A percentile compares a stretch with the other conserved stretches of the same genome.
These are phyloP conservation scores for Lingula anatina DNA, from an alignment of 2,888 invertebrate genomes.

Conservation along the genomic window DNA sequence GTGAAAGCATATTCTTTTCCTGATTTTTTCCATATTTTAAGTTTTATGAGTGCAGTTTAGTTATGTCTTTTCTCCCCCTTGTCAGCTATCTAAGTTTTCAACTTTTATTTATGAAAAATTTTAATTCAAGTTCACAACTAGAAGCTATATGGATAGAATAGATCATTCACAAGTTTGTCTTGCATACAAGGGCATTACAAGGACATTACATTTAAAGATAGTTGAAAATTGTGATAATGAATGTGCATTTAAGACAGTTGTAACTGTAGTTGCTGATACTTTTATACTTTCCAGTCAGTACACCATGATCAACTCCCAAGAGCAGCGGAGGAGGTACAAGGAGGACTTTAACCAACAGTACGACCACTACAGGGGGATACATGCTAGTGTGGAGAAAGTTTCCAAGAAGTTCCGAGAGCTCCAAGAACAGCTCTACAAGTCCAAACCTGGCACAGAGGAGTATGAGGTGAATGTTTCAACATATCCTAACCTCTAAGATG, in stretches of 20 bases:
- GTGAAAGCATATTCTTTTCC: too few relatives aligned
- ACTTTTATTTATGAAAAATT: neutral
- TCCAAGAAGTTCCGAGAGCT: slow-evolving; percentile 74
- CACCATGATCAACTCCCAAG: slow-evolving; percentile 34
- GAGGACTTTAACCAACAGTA: slow-evolving; percentile 85
- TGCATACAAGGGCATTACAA: too few relatives aligned
- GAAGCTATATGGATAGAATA: too few relatives aligned
- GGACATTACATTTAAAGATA: too few relatives aligned
- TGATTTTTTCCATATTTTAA: too few relatives aligned
- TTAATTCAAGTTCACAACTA: neutral
- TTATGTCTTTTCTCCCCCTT: too few relatives aligned
- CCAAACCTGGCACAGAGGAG: slow-evolving; percentile 59
- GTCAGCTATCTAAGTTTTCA: neutral
- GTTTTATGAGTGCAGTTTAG: too few relatives aligned
- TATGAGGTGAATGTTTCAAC: slow-evolving; percentile 59
- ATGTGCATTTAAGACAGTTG: too few relatives aligned
- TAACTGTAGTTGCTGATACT: neutral
- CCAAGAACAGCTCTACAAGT: slow-evolving; percentile 66
- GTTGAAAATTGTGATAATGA: too few relatives aligned
- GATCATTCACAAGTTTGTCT: too few relatives aligned
- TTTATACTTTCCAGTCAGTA: slow-evolving; percentile 36
- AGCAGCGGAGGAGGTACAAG: slow-evolving; percentile 81
- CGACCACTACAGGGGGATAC: slow-evolving; percentile 76
- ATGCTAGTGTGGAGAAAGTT: slow-evolving; percentile 74
- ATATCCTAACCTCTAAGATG: neutral